Evolutionary conservation across 2,888 invertebrate genomes (phyloP).

Genomic region (Folsomia candida): DNA sequence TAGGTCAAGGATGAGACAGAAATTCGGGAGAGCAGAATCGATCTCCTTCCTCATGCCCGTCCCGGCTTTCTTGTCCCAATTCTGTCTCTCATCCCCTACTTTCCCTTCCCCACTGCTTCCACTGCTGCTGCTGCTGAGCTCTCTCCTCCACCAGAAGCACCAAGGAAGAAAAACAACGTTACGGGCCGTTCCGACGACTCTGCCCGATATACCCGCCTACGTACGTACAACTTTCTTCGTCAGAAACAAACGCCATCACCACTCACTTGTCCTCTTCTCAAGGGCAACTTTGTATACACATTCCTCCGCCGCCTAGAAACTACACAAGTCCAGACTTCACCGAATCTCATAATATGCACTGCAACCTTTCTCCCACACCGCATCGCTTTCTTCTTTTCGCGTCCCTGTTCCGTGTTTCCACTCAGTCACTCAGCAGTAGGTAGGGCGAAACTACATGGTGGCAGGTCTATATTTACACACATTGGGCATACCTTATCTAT

Average conservation of each 20-base stretch:
- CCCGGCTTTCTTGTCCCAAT: slow-evolving; percentile 14
- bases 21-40: slow-evolving; percentile 3
- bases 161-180: background rate
- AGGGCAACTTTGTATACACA: background rate
- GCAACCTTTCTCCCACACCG: no score
- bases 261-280: background rate
- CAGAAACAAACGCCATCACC: background rate
- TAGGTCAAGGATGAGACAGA: slow-evolving; percentile 10
- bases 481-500: no score
- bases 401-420: no score
- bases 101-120: background rate
- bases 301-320: no score
- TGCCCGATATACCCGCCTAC: background rate
- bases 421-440: no score
- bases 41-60: background rate
- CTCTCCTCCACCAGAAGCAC: background rate
- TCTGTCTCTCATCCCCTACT: slow-evolving; percentile 1
- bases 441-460: no score
- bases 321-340: no score
- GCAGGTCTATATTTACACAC: no score
- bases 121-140: background rate
- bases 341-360: no score
- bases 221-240: background rate
- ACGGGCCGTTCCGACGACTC: background rate
- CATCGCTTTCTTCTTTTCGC: no score